phyloP scores from a whole-genome alignment of 2,113 vertebrate genomes.

The Ailuropoda melanoleuca region DNA sequence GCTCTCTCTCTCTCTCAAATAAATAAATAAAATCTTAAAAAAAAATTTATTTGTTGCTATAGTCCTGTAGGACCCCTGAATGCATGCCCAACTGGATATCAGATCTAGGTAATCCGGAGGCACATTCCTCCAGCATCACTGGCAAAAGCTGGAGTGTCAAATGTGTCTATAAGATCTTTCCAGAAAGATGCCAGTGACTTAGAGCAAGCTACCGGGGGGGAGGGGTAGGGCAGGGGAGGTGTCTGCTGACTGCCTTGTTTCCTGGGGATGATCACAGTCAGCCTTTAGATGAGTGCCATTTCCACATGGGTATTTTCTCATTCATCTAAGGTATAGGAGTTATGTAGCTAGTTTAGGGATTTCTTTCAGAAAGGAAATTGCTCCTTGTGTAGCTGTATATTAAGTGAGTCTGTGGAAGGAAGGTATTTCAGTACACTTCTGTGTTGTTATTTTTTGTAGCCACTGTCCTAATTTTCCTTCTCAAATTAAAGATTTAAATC shows the following conservation, averaged over 20 bases:
- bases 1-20: background rate
- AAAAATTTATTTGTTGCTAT: background rate
- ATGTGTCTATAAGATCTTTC: background rate
- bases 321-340: background rate
- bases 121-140: background rate
- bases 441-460: background rate
- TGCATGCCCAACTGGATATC: background rate
- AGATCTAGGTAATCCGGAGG: background rate
- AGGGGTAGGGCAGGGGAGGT: background rate
- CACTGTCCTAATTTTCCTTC: background rate
- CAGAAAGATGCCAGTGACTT: background rate
- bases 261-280: background rate
- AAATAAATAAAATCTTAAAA: background rate
- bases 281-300: background rate
- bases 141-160: background rate
- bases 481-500: slow-evolving; percentile 1
- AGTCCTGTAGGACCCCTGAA: background rate
- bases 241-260: background rate
- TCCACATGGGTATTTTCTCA: background rate
- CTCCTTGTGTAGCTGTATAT: background rate
- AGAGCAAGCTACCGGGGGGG: background rate
- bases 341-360: background rate
- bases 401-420: background rate
- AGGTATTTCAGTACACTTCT: background rate
- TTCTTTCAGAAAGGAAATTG: background rate